phyloP scores from a whole-genome alignment of 2,113 vertebrate genomes.

The Acanthochromis polyacanthus region DNA sequence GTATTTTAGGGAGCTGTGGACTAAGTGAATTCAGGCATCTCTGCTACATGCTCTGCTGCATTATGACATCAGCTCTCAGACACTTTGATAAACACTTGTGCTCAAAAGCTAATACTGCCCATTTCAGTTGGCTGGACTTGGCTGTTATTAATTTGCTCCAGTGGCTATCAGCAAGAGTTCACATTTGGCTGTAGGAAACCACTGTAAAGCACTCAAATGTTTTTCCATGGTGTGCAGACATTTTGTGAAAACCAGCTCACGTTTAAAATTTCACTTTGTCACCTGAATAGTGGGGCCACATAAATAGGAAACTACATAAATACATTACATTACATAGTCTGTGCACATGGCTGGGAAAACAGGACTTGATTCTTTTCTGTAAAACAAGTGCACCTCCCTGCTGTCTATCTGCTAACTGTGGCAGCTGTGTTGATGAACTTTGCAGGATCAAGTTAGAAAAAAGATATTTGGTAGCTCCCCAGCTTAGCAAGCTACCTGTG shows the following conservation, averaged over 20 bases:
- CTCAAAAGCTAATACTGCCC: slow-evolving; percentile 38
- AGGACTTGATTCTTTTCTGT: too few relatives aligned
- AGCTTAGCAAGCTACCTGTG: too few relatives aligned
- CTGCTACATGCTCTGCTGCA: neutral
- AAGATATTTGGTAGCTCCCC: too few relatives aligned
- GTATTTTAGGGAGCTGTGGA: slow-evolving; percentile 12
- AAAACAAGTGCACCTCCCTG: too few relatives aligned
- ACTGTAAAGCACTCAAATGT: neutral
- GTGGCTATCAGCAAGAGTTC: slow-evolving; percentile 23
- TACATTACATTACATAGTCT: too few relatives aligned
- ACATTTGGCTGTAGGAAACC: slow-evolving; percentile 1
- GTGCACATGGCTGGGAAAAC: too few relatives aligned
- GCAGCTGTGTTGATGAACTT: too few relatives aligned
- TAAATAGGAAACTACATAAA: too few relatives aligned
- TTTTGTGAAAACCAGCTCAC: neutral
- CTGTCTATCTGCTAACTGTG: too few relatives aligned
- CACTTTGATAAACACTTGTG: slow-evolving; percentile 61
- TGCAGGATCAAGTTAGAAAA: too few relatives aligned
- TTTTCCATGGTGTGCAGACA: neutral
- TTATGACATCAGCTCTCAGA: slow-evolving; percentile 66
- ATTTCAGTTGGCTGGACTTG: slow-evolving; percentile 36
- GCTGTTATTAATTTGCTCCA: slow-evolving; percentile 23
- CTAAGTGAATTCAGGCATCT: slow-evolving; percentile 13
- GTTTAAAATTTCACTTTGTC: neutral
- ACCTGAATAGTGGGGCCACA: too few relatives aligned